These are phyloP conservation scores for Plutomurus gul DNA, from an alignment of 1,140 invertebrate species.

Conservation along the genomic window DNA sequence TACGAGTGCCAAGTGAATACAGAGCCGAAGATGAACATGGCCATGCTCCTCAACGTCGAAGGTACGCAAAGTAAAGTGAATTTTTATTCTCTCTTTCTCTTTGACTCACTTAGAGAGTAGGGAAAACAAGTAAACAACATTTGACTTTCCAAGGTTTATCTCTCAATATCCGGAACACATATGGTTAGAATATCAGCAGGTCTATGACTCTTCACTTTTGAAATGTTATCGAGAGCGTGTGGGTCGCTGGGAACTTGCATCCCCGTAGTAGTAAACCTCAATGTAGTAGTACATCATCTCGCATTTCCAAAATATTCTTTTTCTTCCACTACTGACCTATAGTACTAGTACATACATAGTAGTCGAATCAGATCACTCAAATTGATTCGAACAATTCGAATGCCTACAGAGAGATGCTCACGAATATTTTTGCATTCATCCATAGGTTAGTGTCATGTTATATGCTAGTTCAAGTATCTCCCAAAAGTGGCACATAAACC, in stretches of 20 bases:
- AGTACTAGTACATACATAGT: background rate
- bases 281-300: background rate
- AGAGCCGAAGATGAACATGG: slow-evolving; percentile 82
- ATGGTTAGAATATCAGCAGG: no score
- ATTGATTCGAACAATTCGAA: background rate
- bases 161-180: background rate
- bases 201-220: background rate
- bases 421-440: slow-evolving; percentile 17
- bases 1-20: slow-evolving; percentile 74
- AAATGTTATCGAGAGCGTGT: no score
- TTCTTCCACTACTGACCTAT: background rate
- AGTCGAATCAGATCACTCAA: background rate
- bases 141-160: background rate
- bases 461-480: slow-evolving; percentile 4
- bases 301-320: background rate
- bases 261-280: no score
- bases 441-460: slow-evolving; percentile 6
- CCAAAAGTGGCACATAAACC: background rate
- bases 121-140: background rate
- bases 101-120: background rate
- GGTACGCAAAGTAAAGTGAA: slow-evolving; percentile 63
- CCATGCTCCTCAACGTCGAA: slow-evolving; percentile 75
- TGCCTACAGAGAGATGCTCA: background rate
- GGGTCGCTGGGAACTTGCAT: no score
- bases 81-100: slow-evolving; percentile 6